Evolutionary conservation across 2,888 invertebrate species (phyloP), one percentile per base, ranked within the genome.

Genomic region (Mesoligia furuncula): DNA sequence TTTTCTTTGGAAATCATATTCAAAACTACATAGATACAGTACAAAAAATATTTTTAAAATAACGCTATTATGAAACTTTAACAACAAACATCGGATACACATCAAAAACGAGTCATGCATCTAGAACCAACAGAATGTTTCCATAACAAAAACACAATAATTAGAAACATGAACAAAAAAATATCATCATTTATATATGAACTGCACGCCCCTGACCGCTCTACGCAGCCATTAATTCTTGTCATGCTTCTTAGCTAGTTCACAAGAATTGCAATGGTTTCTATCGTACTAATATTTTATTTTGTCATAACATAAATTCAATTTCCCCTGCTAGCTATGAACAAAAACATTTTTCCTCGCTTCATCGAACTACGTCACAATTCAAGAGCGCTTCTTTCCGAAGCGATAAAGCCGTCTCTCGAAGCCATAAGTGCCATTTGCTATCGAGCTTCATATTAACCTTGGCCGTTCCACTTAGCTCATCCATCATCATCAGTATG

Each of bases 401-500:
- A 48, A 66, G 24, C 72, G 17, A 45, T 57, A 61, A 85, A 64
- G 75, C 27, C 57, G 36, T 68, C 67, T 36, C 82, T 57, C 6
- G 17, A 20, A 71, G 24, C 64, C 36, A 39, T 54, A 70, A 85
- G 69, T 74, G 61, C 65, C 57, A 71, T 65, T 66, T 68, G 24
- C 27, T 54, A 62, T 74, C 42, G 45, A 78, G 68, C n/a, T 13
- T 65, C 78, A 36, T 67, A 70, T 71, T 72, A 73, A 79, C 84
- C 84, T 83, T 86, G 75, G 51, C 79, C 66, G 31, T 51, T 42
- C n/a, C 20, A 72, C 31, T 85, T 59, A 36, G 54, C 68, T 70
- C 72, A 77, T 83, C 73, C 42, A 81, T 86, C 72, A 83, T 85
- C 72, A 73, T 83, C 79, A 84, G 86, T 66, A 84, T 83, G 86